A percentile compares a stretch with the other conserved stretches of the same genome.
phyloP scores from a whole-genome alignment of 2,113 vertebrate species.

The Gasterosteus aculeatus region DNA sequence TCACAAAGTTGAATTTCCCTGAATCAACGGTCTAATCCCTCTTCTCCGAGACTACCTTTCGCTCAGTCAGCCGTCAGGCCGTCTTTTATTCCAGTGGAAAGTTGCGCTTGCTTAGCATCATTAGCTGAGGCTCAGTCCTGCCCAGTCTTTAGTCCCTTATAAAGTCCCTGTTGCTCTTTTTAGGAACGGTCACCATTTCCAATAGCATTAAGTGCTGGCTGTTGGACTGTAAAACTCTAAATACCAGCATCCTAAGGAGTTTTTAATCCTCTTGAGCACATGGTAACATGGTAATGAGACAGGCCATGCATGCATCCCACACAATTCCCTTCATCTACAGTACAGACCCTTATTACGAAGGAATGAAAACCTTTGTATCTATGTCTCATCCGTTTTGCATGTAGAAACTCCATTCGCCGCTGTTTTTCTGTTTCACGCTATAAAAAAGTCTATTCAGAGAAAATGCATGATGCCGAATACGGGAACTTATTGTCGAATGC shows the following conservation, averaged over 20 bases:
- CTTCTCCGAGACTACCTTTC: constrained; percentile 64
- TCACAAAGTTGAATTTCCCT: constrained; percentile 70
- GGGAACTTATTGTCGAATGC: neutral
- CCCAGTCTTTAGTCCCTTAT: constrained; percentile 58
- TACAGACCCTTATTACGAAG: constrained; percentile 24
- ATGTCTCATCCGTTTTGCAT: neutral
- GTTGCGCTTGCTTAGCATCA: constrained; percentile 69
- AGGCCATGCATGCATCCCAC: constrained; percentile 50
- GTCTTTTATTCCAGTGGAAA: constrained; percentile 60
- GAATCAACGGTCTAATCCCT: constrained; percentile 75
- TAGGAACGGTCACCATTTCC: constrained; percentile 67
- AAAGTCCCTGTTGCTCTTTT: constrained; percentile 75
- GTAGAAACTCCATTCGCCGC: neutral
- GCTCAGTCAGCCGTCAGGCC: constrained; percentile 67
- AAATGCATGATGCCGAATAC: neutral
- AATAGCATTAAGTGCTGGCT: constrained; percentile 68
- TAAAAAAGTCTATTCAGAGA: neutral
- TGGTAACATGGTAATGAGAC: constrained; percentile 58
- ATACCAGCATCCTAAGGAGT: constrained; percentile 70
- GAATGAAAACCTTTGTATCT: constrained; percentile 3
- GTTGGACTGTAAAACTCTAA: constrained; percentile 73
- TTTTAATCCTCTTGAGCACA: constrained; percentile 77
- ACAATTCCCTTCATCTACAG: constrained; percentile 30
- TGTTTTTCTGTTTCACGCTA: neutral
- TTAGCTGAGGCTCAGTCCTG: constrained; percentile 75